Evolutionary conservation across 2,797 vertebrate species (phyloP), one percentile per base, ranked within the genome.

Genomic region (Menidia menidia): DNA sequence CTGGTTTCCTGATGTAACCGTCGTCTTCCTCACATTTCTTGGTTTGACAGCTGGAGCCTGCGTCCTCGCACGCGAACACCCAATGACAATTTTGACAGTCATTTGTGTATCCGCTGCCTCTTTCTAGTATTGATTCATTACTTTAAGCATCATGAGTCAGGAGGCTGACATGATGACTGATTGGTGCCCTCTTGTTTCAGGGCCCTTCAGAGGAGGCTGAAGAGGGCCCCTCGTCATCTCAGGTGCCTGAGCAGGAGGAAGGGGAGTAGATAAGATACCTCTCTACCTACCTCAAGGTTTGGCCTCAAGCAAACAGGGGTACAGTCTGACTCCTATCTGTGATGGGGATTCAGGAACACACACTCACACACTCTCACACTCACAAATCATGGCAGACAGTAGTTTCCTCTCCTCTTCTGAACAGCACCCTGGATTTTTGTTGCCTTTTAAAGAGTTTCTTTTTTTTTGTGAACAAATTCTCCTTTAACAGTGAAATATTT

Each of bases 1-100:
- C 87, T 87, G 84, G 92, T 94, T 95, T 95, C 93, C 93, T 94
- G 91, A 85, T 83, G 78, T 85, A 94, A 94, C 93, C 64, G 92
- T 91, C 86, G 58, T 89, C 86, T 91, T 90, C 87, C 88, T 90
- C 84, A 71, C 82, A 78, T 78, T 84, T 92, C 77, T 85, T 68
- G 82, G 68, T 87, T 83, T 88, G 71, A 83, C 75, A 78, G 64
- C 77, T 86, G 88, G 87, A 90, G 87, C 85, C 68, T 32, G 18
- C 76, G 82, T 76, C 66, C 65, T 64, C 35, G 65, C 82, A 83
- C 54, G 59, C 84, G 70, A 76, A 64, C 58, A 13, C 71, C 70
- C 54, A 63, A 73, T 71, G 47, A 88, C 25, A 74, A 25, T 68
- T 54, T 66, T 58, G 25, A 81, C 72, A 85, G 75, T 88, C 87